Evolutionary conservation across 2,797 vertebrate species (phyloP).

Genomic region (Hoplostethus atlanticus): DNA sequence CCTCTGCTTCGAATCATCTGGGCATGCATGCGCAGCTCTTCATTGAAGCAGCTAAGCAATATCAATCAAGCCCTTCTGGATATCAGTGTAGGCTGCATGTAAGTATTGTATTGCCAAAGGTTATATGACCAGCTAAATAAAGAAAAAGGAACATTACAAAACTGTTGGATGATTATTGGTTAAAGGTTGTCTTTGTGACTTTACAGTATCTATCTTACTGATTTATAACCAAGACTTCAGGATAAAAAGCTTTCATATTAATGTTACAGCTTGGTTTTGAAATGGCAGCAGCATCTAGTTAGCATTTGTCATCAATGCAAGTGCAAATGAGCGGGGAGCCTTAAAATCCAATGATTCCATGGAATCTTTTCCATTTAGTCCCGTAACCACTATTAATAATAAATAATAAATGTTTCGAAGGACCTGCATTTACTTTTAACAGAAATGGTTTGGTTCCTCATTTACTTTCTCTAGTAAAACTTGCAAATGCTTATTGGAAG

Average conservation of each 20-base stretch:
- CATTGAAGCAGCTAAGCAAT: slow-evolving; percentile 57
- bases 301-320: slow-evolving; percentile 3
- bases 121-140: slow-evolving; percentile 40
- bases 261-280: slow-evolving; percentile 27
- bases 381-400: background rate
- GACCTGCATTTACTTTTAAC: background rate
- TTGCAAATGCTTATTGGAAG: slow-evolving; percentile 16
- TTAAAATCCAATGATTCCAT: slow-evolving; percentile 7
- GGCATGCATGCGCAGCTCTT: slow-evolving; percentile 71
- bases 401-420: background rate
- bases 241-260: slow-evolving; percentile 10
- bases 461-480: slow-evolving; percentile 20
- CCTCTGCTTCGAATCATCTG: slow-evolving; percentile 47
- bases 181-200: slow-evolving; percentile 19
- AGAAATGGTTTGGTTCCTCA: background rate
- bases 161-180: slow-evolving; percentile 23
- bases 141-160: slow-evolving; percentile 32
- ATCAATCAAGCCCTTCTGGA: slow-evolving; percentile 58
- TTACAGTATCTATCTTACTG: slow-evolving; percentile 12
- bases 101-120: slow-evolving; percentile 63
- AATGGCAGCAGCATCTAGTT: slow-evolving; percentile 12
- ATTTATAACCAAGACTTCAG: slow-evolving; percentile 14
- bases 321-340: slow-evolving; percentile 22
- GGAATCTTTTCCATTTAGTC: slow-evolving; percentile 1
- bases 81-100: slow-evolving; percentile 46